Conservation (phyloP, 2,888 invertebrate genomes). For the Punctoribates punctum region DNA sequence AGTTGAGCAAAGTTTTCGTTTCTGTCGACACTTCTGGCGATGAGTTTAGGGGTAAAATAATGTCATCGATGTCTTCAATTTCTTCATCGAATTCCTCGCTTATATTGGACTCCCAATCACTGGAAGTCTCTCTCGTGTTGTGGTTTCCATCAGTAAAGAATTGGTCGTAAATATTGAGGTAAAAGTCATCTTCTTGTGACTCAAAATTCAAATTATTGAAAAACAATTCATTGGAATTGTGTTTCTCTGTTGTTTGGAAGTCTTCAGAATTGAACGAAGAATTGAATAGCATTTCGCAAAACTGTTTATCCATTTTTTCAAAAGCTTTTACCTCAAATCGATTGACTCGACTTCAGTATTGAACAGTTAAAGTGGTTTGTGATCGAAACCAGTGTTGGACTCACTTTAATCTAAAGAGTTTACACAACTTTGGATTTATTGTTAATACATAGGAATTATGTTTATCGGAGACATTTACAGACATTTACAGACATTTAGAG, state of each 20-base stretch:
- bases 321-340: not conserved
- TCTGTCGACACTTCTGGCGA: not conserved
- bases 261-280: not conserved
- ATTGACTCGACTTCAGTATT: not conserved
- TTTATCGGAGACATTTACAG: not conserved
- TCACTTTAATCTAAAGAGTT: constrained; percentile 22
- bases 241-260: not conserved
- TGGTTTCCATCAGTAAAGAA: not conserved
- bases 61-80: not conserved
- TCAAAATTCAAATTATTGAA: constrained; percentile 5
- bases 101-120: not conserved
- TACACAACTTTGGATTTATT: constrained; percentile 20
- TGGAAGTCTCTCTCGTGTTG: not conserved
- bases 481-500: not conserved
- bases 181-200: not conserved
- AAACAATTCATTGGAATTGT: not conserved
- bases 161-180: constrained; percentile 15
- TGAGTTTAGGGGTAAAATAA: not conserved
- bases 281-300: constrained; percentile 16
- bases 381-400: not conserved
- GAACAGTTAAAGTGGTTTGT: not conserved
- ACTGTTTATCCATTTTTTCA: constrained; percentile 6
- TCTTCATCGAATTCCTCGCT: constrained; percentile 1
- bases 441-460: not conserved
- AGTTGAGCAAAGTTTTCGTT: not conserved